A percentile compares a stretch with the other conserved stretches of the same genome.
Conservation (phyloP, 2,113 vertebrate species). For the Pangasianodon gigas region DNA sequence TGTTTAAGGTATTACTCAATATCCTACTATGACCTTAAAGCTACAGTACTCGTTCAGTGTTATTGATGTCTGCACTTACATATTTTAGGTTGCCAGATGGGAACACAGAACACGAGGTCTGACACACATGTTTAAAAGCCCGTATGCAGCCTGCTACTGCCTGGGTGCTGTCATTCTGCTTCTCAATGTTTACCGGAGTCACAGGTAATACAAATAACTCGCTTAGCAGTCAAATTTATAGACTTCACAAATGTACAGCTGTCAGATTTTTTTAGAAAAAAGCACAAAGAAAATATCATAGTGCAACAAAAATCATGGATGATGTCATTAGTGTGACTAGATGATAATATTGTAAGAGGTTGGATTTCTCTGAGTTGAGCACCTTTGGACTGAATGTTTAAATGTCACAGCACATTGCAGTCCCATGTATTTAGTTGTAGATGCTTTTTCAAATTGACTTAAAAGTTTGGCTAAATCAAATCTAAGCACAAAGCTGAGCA, state of each 20-base stretch:
- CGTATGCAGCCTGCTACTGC: slow-evolving; percentile 81
- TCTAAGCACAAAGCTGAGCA: neutral
- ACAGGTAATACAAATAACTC: slow-evolving; percentile 78
- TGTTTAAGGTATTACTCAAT: neutral
- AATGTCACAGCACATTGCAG: neutral
- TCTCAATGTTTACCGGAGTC: slow-evolving; percentile 84
- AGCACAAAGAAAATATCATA: neutral
- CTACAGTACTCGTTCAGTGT: neutral
- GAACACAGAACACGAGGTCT: slow-evolving; percentile 82
- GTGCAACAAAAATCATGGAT: neutral
- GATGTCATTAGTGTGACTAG: neutral
- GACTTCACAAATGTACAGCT: neutral
- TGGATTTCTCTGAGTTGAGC: neutral
- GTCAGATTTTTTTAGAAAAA: neutral
- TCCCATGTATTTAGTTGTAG: neutral
- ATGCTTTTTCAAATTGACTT: neutral
- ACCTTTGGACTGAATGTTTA: neutral
- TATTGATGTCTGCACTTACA: slow-evolving; percentile 15
- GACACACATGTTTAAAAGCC: slow-evolving; percentile 78
- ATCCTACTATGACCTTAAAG: neutral
- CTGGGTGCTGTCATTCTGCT: slow-evolving; percentile 80
- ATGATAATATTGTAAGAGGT: neutral
- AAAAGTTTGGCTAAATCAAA: neutral
- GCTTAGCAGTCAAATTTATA: neutral
- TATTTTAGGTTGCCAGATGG: slow-evolving; percentile 86